Evolutionary conservation across 2,113 vertebrate genomes (phyloP).

Genomic region (Strigops habroptila): DNA sequence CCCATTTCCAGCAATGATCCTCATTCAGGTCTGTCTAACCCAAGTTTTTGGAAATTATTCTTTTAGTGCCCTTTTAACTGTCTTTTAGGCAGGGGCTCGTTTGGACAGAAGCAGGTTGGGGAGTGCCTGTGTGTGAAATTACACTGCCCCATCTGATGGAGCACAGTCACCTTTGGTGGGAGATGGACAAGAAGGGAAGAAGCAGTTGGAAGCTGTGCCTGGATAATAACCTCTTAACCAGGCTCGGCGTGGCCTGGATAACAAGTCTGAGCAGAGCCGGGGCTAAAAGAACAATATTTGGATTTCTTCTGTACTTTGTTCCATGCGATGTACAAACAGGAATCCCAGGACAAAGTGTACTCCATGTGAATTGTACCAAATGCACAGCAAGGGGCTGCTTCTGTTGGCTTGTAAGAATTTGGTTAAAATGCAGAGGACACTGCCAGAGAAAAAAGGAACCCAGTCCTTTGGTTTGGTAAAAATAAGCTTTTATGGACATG

Average conservation of each 20-base stretch:
- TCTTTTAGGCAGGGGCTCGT: fast-evolving
- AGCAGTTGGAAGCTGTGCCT: background rate
- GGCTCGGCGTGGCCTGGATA: background rate
- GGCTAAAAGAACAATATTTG: constrained; percentile 36
- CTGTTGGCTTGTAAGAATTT: background rate
- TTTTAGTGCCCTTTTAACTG: background rate
- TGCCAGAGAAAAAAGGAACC: background rate
- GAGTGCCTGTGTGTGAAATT: background rate
- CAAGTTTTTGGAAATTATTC: background rate
- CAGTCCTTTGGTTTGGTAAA: background rate
- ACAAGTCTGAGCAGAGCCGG: background rate
- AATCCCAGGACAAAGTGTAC: constrained; percentile 3
- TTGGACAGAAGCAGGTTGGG: background rate
- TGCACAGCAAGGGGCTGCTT: background rate
- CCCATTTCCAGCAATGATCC: fast-evolving
- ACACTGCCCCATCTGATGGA: background rate
- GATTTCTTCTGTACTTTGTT: constrained; percentile 55
- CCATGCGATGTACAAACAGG: background rate
- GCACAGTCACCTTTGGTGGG: background rate
- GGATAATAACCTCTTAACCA: background rate
- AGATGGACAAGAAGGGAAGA: background rate
- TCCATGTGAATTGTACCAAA: background rate
- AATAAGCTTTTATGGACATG: background rate
- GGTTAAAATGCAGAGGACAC: background rate
- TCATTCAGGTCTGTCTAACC: background rate